These are phyloP conservation scores for Lepidocyrtoides sp. DNA, from an alignment of 2,888 invertebrate genomes.

Conservation along the genomic window DNA sequence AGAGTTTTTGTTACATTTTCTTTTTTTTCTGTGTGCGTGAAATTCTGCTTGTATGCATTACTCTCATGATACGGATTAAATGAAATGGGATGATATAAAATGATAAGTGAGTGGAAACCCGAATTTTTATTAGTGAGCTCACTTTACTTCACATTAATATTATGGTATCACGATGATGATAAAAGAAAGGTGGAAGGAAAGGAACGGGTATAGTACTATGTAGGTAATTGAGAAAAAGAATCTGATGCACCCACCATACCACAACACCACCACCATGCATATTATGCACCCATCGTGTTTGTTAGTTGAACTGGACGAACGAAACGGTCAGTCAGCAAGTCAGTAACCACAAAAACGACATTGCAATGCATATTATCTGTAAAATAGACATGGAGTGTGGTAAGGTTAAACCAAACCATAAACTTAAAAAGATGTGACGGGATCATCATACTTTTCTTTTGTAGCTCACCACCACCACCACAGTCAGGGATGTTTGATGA, in stretches of 20 bases:
- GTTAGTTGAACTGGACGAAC: too few species aligned
- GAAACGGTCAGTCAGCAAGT: background rate
- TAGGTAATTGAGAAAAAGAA: background rate
- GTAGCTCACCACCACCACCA: background rate
- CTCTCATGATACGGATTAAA: slow-evolving; percentile 75
- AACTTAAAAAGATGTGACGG: background rate
- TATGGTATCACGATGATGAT: background rate
- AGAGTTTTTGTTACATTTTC: slow-evolving; percentile 13
- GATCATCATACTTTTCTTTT: background rate
- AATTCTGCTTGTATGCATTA: slow-evolving; percentile 43
- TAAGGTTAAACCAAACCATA: too few species aligned
- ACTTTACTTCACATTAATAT: slow-evolving; percentile 60
- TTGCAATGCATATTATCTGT: background rate
- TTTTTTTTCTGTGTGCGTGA: too few species aligned
- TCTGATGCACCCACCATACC: too few species aligned
- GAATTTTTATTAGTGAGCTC: slow-evolving; percentile 74
- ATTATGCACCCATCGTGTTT: slow-evolving; percentile 50
- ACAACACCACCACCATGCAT: too few species aligned
- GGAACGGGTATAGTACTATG: background rate
- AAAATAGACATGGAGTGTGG: background rate
- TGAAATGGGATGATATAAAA: slow-evolving; percentile 63
- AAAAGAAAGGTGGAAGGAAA: background rate
- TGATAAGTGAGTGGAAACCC: slow-evolving; percentile 75
- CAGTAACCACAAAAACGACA: background rate
- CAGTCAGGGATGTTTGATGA: background rate